Evolutionary conservation across 2,888 invertebrate genomes (phyloP), one percentile per base, ranked within the genome.

Genomic region (Melipona beecheii): DNA sequence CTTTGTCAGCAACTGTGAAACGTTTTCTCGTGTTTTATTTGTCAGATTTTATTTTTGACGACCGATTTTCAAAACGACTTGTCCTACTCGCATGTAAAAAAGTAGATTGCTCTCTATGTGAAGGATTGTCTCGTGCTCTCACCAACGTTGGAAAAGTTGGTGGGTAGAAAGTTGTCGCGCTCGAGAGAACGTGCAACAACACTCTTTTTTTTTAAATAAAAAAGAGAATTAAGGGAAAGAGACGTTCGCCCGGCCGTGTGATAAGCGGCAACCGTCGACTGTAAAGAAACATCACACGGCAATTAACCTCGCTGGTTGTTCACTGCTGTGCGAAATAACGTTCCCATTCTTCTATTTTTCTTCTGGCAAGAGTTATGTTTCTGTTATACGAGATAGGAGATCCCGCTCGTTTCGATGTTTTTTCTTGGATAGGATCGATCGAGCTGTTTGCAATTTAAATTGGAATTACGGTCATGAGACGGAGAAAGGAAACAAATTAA

Each of bases 121-220:
- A 54, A 31, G 43, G 49, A 73, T 49, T 24, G 64, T 56, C 49
- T 50, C 65, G 19, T 21, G 52, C 56, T 65, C 54, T 65, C 50
- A 73, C 24, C n/a, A n/a, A 13, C 50, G n/a, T n/a, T n/a, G n/a
- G 43, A 73, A 64, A 73, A 54, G 73, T 77, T 62, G 43, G 11
- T 4, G 2, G 11, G 43, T 19, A 49, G 31, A 58, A 56, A 49
- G 31, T 65, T 56, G 31, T 0, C 72, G 21, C 64, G 43, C 49
- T 52, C 43, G 54, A 17, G 62, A 58, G n/a, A 68, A 56, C 68
- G 49, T 49, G 72, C 43, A 49, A n/a, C 21, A 13, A n/a, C 21
- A 13, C 56, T 36, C 62, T 70, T 43, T 43, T 43, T 43, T 43
- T 43, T 73, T 27, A 27, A 43, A n/a, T 43, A 62, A 49, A 49